These are phyloP conservation scores for Prionace glauca DNA, from an alignment of 2,797 vertebrate species.

Conservation along the genomic window DNA sequence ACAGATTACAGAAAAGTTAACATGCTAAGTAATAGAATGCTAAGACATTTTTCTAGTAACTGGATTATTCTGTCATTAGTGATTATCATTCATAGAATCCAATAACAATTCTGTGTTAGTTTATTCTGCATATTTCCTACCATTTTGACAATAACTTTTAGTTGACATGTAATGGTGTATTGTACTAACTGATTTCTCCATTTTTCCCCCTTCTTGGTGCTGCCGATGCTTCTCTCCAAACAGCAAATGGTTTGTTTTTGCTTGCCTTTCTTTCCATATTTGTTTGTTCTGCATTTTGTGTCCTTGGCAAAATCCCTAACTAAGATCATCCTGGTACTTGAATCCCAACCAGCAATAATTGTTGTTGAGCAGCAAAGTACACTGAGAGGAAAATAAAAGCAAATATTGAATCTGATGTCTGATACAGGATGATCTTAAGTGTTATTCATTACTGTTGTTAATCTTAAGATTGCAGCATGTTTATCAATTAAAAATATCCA, in stretches of 20 bases:
- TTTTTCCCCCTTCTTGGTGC: slow-evolving; percentile 62
- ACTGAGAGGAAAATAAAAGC: neutral
- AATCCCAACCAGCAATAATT: neutral
- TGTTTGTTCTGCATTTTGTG: slow-evolving; percentile 54
- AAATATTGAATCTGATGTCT: neutral
- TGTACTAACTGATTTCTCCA: neutral
- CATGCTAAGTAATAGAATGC: neutral
- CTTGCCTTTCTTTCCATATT: slow-evolving; percentile 54
- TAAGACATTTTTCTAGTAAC: neutral
- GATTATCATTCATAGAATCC: neutral
- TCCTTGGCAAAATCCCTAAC: slow-evolving; percentile 34
- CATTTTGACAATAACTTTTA: neutral
- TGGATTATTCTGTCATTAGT: neutral
- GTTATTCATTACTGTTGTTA: neutral
- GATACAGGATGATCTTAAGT: neutral
- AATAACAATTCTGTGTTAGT: neutral
- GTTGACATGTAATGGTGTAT: neutral
- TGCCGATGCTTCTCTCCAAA: slow-evolving; percentile 65
- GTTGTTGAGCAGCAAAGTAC: neutral
- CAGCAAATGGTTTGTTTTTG: slow-evolving; percentile 87
- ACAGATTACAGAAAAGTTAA: neutral
- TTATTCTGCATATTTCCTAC: neutral
- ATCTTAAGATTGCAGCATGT: slow-evolving; percentile 7
- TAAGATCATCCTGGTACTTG: slow-evolving; percentile 41
- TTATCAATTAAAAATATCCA: neutral